These are phyloP conservation scores for Spisula solida DNA, from an alignment of 2,888 invertebrate species.

Conservation along the genomic window DNA sequence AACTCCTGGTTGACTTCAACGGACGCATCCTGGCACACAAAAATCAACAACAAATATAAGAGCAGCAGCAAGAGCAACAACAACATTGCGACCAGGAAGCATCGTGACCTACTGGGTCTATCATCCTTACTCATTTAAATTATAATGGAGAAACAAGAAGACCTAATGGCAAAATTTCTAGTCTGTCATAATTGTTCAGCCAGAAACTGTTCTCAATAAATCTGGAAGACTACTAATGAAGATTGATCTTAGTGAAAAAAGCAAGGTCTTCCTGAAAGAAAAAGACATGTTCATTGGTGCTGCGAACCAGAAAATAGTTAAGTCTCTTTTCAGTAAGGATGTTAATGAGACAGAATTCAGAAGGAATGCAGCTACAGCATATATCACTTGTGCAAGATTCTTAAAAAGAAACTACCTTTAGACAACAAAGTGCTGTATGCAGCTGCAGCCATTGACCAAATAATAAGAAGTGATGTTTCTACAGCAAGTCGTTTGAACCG, in stretches of 20 bases:
- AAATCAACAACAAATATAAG: too few species aligned
- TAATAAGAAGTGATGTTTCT: slow-evolving; percentile 43
- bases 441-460: slow-evolving; percentile 63
- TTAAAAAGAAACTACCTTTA: slow-evolving; percentile 69
- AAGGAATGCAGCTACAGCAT: slow-evolving; percentile 42
- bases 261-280: background rate
- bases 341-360: background rate
- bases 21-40: too few species aligned
- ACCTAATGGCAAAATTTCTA: background rate
- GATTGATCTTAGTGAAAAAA: background rate
- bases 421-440: slow-evolving; percentile 54
- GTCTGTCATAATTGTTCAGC: background rate
- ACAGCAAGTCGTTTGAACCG: slow-evolving; percentile 33
- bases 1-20: too few species aligned
- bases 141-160: background rate
- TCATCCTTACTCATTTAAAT: too few species aligned
- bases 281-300: background rate
- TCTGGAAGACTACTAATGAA: too few species aligned
- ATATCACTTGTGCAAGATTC: slow-evolving; percentile 46
- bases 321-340: background rate
- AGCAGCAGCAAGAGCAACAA: too few species aligned
- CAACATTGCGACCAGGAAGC: too few species aligned
- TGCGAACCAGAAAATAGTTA: background rate
- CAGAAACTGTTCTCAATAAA: background rate
- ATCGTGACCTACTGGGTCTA: too few species aligned